These are phyloP conservation scores for Sminthurinus signatus DNA, from an alignment of 1,140 invertebrate genomes.

Conservation along the genomic window DNA sequence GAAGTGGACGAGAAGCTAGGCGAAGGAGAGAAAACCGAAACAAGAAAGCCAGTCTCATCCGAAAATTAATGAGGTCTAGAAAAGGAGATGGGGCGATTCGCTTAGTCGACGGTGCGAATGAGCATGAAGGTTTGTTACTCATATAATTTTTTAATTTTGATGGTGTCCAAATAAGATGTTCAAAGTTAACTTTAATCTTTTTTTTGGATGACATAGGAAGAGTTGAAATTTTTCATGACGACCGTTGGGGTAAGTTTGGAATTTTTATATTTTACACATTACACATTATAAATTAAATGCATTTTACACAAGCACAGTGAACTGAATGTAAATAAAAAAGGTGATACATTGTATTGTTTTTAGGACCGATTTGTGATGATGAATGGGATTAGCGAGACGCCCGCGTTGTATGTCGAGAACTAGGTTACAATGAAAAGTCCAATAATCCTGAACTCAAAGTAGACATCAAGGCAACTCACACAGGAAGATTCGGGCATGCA, in stretches of 20 bases:
- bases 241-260: no score
- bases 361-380: conserved; percentile 84
- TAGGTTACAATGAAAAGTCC: conserved; percentile 59
- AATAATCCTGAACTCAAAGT: conserved; percentile 30
- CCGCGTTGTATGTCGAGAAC: conserved; percentile 68
- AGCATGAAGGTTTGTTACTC: conserved; percentile 58
- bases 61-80: conserved; percentile 52
- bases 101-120: conserved; percentile 57
- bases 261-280: no score
- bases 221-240: conserved; percentile 77
- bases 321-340: no score
- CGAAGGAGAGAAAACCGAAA: conserved; percentile 31
- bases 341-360: no score
- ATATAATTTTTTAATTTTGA: no score
- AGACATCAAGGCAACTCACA: conserved; percentile 56
- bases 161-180: no score
- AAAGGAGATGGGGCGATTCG: conserved; percentile 64
- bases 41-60: conserved; percentile 48
- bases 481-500: conserved; percentile 66
- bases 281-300: no score
- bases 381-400: conserved; percentile 71
- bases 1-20: conserved; percentile 21
- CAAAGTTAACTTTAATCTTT: background rate
- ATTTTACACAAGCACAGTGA: no score
- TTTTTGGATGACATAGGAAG: no score